Evolutionary conservation across 2,888 invertebrate species (phyloP).

Genomic region (Rosalia funebris): DNA sequence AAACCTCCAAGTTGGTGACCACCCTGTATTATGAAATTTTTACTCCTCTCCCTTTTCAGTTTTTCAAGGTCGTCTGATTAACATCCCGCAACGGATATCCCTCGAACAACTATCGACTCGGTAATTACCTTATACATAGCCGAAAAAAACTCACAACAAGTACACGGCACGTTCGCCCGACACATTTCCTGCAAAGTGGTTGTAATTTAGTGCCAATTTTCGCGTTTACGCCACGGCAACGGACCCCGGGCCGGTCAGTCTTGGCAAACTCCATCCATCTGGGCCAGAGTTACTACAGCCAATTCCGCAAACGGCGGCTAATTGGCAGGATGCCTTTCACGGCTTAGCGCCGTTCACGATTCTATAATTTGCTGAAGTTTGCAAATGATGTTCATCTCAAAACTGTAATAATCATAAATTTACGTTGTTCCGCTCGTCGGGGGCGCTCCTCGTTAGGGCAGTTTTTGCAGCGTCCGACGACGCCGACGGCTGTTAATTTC

Average conservation of each 20-base stretch:
- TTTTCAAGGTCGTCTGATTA: no score
- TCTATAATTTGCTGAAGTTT: constrained; percentile 52
- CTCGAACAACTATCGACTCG: no score
- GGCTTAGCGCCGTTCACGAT: constrained; percentile 47
- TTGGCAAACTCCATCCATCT: constrained; percentile 48
- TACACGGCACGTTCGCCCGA: constrained; percentile 13
- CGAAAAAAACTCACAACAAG: neutral
- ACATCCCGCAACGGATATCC: no score
- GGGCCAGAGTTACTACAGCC: constrained; percentile 59
- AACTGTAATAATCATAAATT: constrained; percentile 39
- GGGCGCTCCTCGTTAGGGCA: neutral
- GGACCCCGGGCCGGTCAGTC: neutral
- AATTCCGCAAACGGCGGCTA: constrained; percentile 61
- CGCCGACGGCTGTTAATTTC: neutral
- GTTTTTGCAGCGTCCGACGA: neutral
- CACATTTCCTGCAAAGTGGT: constrained; percentile 46
- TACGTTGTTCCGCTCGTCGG: neutral
- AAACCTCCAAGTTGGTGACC: no score
- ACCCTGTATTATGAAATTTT: no score
- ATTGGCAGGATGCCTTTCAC: constrained; percentile 46
- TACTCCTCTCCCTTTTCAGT: no score
- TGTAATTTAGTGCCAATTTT: constrained; percentile 49
- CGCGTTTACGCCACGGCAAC: constrained; percentile 40
- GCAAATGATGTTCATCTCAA: constrained; percentile 39
- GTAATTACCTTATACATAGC: neutral